Evolutionary conservation across 2,797 vertebrate genomes (phyloP).

Genomic region (Allobates femoralis): DNA sequence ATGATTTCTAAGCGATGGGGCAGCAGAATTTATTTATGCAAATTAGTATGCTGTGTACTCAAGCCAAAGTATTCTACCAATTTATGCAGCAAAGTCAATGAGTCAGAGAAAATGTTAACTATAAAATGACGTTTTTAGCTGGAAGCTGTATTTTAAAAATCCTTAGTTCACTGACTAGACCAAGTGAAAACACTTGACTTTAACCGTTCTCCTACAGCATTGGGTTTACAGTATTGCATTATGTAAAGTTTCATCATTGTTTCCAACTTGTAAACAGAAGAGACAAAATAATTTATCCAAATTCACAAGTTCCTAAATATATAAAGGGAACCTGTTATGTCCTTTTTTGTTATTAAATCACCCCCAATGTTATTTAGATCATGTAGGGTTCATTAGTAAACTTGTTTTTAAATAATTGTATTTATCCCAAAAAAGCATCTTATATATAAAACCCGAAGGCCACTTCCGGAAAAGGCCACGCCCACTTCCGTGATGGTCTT

Average conservation of each 20-base stretch:
- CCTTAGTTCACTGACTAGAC: background rate
- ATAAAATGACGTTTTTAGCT: background rate
- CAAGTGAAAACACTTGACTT: conserved; percentile 8
- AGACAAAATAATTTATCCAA: background rate
- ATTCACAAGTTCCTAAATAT: background rate
- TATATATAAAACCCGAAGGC: no score
- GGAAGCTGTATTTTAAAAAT: conserved; percentile 6
- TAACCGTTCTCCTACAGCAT: background rate
- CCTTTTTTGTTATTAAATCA: background rate
- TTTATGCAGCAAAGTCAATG: conserved; percentile 21
- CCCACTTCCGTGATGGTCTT: no score
- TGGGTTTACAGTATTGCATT: background rate
- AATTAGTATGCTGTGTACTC: background rate
- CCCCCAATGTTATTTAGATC: no score
- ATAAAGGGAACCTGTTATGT: no score
- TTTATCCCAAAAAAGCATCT: no score
- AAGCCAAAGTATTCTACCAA: background rate
- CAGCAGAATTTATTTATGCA: conserved; percentile 14
- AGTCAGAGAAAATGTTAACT: conserved; percentile 23
- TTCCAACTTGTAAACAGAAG: background rate
- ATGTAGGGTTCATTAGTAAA: no score
- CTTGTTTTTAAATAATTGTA: no score
- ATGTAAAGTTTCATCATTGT: background rate
- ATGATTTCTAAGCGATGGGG: background rate
- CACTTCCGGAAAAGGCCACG: no score